A percentile compares a stretch with the other conserved stretches of the same genome.
Conservation (phyloP, 2,888 invertebrate genomes). For the Conomelus anceps region DNA sequence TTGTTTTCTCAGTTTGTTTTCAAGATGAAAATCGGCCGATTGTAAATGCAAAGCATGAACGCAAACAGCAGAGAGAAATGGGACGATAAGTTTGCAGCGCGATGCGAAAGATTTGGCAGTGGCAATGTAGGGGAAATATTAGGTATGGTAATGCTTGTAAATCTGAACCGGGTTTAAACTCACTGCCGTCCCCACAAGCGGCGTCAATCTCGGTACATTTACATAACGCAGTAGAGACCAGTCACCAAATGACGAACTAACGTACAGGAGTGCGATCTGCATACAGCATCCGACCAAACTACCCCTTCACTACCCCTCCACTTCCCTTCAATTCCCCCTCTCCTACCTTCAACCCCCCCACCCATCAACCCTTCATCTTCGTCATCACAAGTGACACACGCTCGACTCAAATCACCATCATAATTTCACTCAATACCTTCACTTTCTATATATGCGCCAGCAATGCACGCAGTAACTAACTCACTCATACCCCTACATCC, state of each 20-base stretch:
- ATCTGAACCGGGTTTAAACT: not conserved
- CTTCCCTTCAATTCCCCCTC: too few relatives aligned
- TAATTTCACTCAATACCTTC: not conserved
- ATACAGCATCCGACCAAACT: not conserved
- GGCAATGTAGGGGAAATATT: not conserved
- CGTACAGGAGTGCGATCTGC: not conserved
- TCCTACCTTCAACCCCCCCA: too few relatives aligned
- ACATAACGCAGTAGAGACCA: not conserved
- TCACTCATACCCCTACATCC: not conserved
- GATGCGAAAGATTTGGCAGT: not conserved
- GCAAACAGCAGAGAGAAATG: not conserved
- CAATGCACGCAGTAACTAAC: not conserved
- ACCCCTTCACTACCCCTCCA: not conserved
- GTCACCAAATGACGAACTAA: not conserved
- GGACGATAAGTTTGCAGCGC: not conserved
- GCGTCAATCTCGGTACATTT: not conserved
- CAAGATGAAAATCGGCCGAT: not conserved
- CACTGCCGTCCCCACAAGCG: not conserved
- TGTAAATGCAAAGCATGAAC: not conserved
- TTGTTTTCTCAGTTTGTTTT: not conserved
- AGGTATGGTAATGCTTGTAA: slow-evolving; percentile 11
- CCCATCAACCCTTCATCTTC: too few relatives aligned
- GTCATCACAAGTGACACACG: not conserved
- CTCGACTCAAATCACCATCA: not conserved
- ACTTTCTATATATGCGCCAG: not conserved